These are phyloP conservation scores for Leucosticte australis DNA, from an alignment of 2,113 vertebrate species.

Conservation along the genomic window DNA sequence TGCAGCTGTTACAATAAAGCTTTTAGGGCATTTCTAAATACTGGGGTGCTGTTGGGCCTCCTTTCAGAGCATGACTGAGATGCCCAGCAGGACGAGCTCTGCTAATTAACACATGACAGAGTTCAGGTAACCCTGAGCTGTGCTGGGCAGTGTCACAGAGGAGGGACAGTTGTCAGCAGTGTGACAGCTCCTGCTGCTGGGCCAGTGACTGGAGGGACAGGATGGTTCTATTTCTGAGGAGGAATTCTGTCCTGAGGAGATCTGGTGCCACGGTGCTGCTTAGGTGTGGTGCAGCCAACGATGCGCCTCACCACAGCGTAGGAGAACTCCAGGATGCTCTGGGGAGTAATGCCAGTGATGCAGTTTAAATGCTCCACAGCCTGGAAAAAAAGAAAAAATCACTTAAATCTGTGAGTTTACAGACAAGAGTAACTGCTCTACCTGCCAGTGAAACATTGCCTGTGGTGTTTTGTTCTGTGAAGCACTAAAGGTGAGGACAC, in stretches of 20 bases:
- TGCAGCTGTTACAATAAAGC: not conserved
- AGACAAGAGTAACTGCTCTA: not conserved
- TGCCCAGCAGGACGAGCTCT: not conserved
- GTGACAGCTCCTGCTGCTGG: rapidly evolving
- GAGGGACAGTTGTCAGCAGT: rapidly evolving
- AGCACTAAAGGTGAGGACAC: not conserved
- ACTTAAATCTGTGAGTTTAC: not conserved
- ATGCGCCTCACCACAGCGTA: conserved; percentile 76
- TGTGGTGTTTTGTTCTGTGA: not conserved
- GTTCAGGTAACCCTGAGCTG: not conserved
- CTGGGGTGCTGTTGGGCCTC: not conserved
- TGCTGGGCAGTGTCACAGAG: not conserved
- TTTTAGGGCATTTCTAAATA: not conserved
- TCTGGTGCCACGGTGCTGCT: not conserved
- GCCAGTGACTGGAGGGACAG: rapidly evolving
- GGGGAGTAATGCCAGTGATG: conserved; percentile 85
- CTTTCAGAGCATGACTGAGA: rapidly evolving
- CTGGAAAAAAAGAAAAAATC: conserved; percentile 52
- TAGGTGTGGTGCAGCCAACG: not conserved
- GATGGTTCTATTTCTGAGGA: not conserved
- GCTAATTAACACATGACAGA: not conserved
- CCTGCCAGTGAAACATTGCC: rapidly evolving
- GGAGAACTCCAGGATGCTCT: conserved; percentile 84
- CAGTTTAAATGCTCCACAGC: conserved; percentile 81
- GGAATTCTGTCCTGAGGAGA: not conserved